Base-by-base conservation (phyloP, 1,140 invertebrate species). In the Tetranychus cinnabarinus region DNA sequence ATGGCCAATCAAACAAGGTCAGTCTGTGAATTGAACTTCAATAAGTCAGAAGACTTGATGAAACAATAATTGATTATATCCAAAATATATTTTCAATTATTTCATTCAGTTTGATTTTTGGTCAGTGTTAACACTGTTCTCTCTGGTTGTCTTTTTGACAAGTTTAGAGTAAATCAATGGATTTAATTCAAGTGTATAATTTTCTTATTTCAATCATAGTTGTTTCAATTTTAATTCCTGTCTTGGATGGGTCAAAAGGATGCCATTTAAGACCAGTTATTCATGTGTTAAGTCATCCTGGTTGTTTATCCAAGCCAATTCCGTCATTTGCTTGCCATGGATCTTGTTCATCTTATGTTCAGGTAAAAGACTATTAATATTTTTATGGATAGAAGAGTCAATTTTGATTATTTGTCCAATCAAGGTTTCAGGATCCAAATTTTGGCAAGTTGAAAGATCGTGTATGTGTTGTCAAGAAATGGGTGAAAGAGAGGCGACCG, bases 381-480 rank as follows among this genome's bases (percentile, higher is more conserved):
- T 64, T 35, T 48, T 35, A 45, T 31, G 12, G 5, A 15, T 59
- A 12, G 45, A 36, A 1, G 23, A 4, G 12, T 39, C 34, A 56
- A 33, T 56, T 12, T 2, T 33, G 33, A 10, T 35, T 31, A 23
- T 23, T 55, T 55, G 31, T 45, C 23, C 8, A 23, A 46, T 35
- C 5, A 31, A 90, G 87, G 86, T 91, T 6, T 90, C 87, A n/a
- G 86, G 86, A 12, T 90, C 85, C 64, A 91, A 91, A 77, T 86
- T 91, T 69, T 92, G 88, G 88, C 87, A 91, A 78, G 90, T 88
- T 81, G 88, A 92, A 71, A 76, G 88, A 50, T 89, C 86, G 10
- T 89, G 88, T 68, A 90, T 89, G 81, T 92, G 88, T 70, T 92
- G 88, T 72, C 87, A 90, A 72, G 87, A 91, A 72, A 88, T 86